phyloP scores from a whole-genome alignment of 2,888 invertebrate species.

The Diarsia rubi region DNA sequence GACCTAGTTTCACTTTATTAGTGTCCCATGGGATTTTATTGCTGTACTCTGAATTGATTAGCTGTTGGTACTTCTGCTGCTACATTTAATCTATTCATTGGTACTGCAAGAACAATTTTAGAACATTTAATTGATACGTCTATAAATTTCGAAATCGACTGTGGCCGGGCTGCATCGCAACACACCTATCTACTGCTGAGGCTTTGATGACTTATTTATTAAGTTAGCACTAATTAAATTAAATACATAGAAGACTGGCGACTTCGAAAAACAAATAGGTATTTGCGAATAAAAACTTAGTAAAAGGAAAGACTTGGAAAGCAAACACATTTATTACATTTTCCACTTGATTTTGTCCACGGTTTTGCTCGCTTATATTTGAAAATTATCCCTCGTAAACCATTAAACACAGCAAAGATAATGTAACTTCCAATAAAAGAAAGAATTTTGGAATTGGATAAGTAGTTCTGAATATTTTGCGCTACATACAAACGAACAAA shows the following conservation, averaged over 20 bases:
- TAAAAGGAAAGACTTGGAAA: background rate
- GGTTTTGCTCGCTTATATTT: background rate
- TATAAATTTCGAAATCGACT: too few species aligned
- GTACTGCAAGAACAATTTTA: too few species aligned
- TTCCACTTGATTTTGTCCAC: background rate
- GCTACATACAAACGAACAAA: background rate
- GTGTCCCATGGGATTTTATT: slow-evolving; percentile 21
- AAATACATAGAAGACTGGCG: background rate
- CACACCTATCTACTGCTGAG: background rate
- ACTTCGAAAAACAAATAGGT: too few species aligned
- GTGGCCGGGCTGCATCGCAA: too few species aligned
- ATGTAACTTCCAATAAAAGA: background rate
- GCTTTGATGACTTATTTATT: background rate
- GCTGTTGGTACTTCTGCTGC: background rate
- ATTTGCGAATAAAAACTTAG: background rate
- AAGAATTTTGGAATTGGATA: background rate
- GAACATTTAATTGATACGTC: too few species aligned
- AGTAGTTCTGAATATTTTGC: background rate
- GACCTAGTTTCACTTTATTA: slow-evolving; percentile 21
- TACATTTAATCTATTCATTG: too few species aligned
- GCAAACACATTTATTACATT: background rate
- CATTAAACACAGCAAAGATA: background rate
- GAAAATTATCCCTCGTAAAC: too few species aligned
- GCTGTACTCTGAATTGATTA: slow-evolving; percentile 12
- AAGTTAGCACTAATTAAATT: background rate